phyloP scores from a whole-genome alignment of 2,888 invertebrate genomes.

The Yponomeuta sedellus region DNA sequence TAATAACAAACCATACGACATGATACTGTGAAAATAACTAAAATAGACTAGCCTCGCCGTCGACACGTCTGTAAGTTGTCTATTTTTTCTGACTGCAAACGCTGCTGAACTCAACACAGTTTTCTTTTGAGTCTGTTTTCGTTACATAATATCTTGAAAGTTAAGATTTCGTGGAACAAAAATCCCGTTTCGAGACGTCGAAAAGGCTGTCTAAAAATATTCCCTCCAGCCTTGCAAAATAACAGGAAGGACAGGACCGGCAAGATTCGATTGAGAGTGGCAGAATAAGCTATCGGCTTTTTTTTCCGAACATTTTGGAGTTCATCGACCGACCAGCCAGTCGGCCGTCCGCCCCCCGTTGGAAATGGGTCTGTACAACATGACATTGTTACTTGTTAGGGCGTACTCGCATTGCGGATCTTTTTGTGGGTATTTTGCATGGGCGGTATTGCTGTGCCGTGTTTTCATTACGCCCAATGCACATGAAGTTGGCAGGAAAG shows the following conservation, averaged over 20 bases:
- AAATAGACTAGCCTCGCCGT: no score
- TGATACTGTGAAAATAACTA: no score
- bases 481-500: background rate
- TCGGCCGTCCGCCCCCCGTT: conserved; percentile 17
- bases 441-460: background rate
- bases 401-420: background rate
- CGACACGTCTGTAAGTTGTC: no score
- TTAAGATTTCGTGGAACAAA: no score
- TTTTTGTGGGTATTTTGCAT: background rate
- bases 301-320: conserved; percentile 37
- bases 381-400: background rate
- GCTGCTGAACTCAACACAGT: no score
- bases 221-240: background rate
- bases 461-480: background rate
- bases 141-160: no score
- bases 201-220: background rate
- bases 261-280: conserved; percentile 44
- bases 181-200: no score
- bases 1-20: no score
- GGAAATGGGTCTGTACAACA: conserved; percentile 2
- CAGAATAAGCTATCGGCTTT: conserved; percentile 28
- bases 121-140: no score
- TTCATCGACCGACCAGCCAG: conserved; percentile 37
- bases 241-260: conserved; percentile 39
- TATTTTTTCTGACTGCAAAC: no score